Conservation (phyloP, 2,113 vertebrate species). For the Perca flavescens region DNA sequence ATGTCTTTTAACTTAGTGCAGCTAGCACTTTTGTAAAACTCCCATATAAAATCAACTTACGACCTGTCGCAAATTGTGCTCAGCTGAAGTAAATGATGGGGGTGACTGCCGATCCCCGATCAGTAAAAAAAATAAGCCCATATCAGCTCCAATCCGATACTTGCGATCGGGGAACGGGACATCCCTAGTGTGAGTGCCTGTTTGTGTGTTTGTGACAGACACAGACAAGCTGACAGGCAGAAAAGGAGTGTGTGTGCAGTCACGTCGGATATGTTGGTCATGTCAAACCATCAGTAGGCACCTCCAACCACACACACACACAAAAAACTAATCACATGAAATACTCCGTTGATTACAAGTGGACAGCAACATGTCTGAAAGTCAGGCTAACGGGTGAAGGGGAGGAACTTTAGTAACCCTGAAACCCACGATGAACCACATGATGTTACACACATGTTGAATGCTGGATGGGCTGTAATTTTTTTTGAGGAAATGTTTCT, state of each 20-base stretch:
- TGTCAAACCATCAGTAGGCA: constrained; percentile 9
- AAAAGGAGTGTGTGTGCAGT: not conserved
- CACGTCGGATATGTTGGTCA: constrained; percentile 12
- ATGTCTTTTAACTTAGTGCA: no score
- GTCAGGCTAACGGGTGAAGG: not conserved
- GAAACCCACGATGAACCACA: constrained; percentile 37
- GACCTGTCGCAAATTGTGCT: no score
- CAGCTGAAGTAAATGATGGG: no score
- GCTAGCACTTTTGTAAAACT: no score
- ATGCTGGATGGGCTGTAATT: not conserved
- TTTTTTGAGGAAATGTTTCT: constrained; percentile 28
- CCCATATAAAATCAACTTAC: no score
- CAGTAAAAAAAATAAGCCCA: no score
- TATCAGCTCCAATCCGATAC: no score
- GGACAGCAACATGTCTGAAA: constrained; percentile 11
- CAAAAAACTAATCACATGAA: constrained; percentile 27
- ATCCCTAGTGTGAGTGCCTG: not conserved
- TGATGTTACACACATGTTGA: constrained; percentile 21
- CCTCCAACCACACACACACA: not conserved
- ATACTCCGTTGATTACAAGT: constrained; percentile 37
- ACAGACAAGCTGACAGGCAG: not conserved
- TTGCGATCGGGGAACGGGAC: no score
- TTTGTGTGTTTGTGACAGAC: not conserved
- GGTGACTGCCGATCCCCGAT: no score
- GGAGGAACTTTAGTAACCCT: constrained; percentile 10